phyloP scores from a whole-genome alignment of 2,888 invertebrate genomes.

The Chelonus formosanus region DNA sequence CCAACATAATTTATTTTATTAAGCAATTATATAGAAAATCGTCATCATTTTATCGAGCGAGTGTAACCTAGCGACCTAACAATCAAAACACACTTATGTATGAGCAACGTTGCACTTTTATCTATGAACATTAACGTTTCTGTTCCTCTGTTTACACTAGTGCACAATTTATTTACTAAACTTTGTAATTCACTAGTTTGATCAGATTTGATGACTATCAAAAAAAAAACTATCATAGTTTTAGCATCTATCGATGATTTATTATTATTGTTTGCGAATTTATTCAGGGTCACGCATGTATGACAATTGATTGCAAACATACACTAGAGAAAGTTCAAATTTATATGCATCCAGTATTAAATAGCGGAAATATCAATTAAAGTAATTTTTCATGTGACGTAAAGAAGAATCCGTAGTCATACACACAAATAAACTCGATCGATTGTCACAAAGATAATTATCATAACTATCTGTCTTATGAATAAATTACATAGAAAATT shows the following conservation, averaged over 20 bases:
- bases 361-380: too few relatives aligned
- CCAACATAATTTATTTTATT: not conserved
- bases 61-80: slow-evolving; percentile 52
- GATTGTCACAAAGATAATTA: too few relatives aligned
- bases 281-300: slow-evolving; percentile 1
- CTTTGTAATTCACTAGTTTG: not conserved
- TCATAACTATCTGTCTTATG: too few relatives aligned
- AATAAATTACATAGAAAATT: too few relatives aligned
- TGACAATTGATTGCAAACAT: not conserved
- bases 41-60: slow-evolving; percentile 51
- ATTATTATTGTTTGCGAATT: not conserved
- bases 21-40: slow-evolving; percentile 37
- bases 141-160: not conserved
- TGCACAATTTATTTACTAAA: slow-evolving; percentile 3
- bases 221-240: too few relatives aligned
- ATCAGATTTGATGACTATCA: too few relatives aligned
- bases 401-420: too few relatives aligned
- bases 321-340: not conserved
- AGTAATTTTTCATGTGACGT: too few relatives aligned
- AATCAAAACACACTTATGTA: slow-evolving; percentile 47
- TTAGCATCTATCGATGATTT: not conserved
- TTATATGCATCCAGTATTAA: too few relatives aligned
- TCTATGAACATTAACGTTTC: slow-evolving; percentile 34
- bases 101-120: slow-evolving; percentile 40
- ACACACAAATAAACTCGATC: too few relatives aligned